Evolutionary conservation across 2,797 vertebrate genomes (phyloP).

Genomic region (Gymnoscopelus braueri): DNA sequence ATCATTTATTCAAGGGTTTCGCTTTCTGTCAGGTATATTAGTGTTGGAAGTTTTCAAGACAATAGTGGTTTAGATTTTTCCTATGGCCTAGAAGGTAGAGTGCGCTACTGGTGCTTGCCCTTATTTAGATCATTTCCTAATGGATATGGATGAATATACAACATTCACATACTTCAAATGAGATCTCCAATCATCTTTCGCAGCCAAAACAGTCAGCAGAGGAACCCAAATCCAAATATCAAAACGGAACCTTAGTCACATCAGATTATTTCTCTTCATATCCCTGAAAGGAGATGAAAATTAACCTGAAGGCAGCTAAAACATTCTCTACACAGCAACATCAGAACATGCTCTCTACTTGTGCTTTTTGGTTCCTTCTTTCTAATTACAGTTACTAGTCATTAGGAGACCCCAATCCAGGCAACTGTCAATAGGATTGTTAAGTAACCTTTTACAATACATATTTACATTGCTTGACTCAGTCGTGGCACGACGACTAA

Average conservation of each 20-base stretch:
- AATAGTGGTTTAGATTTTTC: background rate
- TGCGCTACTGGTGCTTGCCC: slow-evolving; percentile 8
- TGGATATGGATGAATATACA: slow-evolving; percentile 67
- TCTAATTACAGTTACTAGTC: slow-evolving; percentile 29
- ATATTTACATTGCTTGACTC: slow-evolving; percentile 45
- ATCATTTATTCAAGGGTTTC: slow-evolving; percentile 87
- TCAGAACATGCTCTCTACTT: slow-evolving; percentile 76
- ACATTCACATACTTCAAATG: slow-evolving; percentile 71
- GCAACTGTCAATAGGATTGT: slow-evolving; percentile 20
- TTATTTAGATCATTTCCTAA: slow-evolving; percentile 33
- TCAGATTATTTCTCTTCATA: slow-evolving; percentile 63
- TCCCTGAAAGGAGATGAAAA: slow-evolving; percentile 60
- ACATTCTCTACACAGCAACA: slow-evolving; percentile 56
- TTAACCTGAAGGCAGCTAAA: slow-evolving; percentile 31
- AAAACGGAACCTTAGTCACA: slow-evolving; percentile 5
- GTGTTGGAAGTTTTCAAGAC: slow-evolving; percentile 73
- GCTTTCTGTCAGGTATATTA: slow-evolving; percentile 84
- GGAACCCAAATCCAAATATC: background rate
- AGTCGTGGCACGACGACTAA: slow-evolving; percentile 24
- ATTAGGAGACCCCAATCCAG: slow-evolving; percentile 7
- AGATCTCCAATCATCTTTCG: slow-evolving; percentile 48
- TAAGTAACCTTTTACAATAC: slow-evolving; percentile 32
- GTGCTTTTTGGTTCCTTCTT: slow-evolving; percentile 81
- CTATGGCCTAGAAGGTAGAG: slow-evolving; percentile 15
- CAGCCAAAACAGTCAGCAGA: background rate